Evolutionary conservation across 2,113 vertebrate genomes (phyloP).

Genomic region (Etia nguti): DNA sequence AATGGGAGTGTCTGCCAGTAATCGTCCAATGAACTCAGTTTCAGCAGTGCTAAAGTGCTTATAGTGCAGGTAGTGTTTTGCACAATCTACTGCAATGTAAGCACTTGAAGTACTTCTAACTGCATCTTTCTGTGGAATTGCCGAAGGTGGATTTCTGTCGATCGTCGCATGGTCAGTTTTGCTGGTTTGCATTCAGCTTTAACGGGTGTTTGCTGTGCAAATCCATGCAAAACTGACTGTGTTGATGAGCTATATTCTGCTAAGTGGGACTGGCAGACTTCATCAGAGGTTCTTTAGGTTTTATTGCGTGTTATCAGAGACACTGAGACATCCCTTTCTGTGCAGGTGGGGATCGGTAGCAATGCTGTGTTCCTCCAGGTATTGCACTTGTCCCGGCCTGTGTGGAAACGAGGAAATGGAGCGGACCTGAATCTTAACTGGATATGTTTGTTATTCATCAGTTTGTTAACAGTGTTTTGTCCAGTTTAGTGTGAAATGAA

Average conservation of each 20-base stretch:
- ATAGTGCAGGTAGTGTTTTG: conserved; percentile 99
- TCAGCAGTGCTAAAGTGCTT: conserved; percentile 99
- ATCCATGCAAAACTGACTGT: conserved; percentile 99
- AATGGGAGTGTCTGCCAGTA: neutral
- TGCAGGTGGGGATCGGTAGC: conserved; percentile 97
- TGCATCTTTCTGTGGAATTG: conserved; percentile 39
- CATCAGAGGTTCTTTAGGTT: neutral
- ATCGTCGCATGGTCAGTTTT: conserved; percentile 92
- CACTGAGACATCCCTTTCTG: conserved; percentile 81
- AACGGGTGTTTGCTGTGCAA: conserved; percentile 88
- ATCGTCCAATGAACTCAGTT: conserved; percentile 50
- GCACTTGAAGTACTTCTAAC: conserved; percentile 98
- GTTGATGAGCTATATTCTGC: conserved; percentile 64
- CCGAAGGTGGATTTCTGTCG: neutral
- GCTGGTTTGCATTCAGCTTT: conserved; percentile 99
- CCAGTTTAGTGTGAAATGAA: neutral
- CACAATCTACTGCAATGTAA: conserved; percentile 98
- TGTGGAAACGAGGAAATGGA: conserved; percentile 87
- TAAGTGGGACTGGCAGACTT: too few relatives aligned
- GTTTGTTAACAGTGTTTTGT: neutral
- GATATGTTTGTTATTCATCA: neutral
- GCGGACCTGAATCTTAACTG: neutral
- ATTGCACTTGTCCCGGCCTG: conserved; percentile 99
- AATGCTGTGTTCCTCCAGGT: conserved; percentile 91
- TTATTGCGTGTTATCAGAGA: neutral